Evolutionary conservation across 2,888 invertebrate genomes (phyloP), one percentile per base, ranked within the genome.

Genomic region (Strigamia transsilvanica): DNA sequence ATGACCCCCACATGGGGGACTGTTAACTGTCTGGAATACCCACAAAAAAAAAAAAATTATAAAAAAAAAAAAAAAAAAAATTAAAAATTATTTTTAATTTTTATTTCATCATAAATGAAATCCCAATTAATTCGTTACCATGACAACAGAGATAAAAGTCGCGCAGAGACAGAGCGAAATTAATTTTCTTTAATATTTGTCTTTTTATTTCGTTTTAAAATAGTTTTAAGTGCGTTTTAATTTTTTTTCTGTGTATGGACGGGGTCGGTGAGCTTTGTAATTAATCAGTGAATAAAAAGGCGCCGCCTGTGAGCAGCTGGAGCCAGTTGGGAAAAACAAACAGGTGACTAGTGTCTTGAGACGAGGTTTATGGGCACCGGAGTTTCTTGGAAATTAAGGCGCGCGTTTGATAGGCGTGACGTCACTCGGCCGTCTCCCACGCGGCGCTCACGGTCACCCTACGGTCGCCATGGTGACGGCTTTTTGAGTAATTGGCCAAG

Each of bases 211-310:
- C 61, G 18, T 66, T 66, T 66, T 66, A 12, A 66, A 66, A 66
- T 66, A 12, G 13, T 66, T 38, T 38, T 38, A 38, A 38, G 38
- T 38, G 10, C 38, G 10, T 38, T 38, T 38, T 38, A 38, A 38
- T 38, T 66, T 66, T 21, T 66, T 66, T 66, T 66, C 18, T 73
- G 23, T 73, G 9, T 27, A 12, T 73, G 27, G 13, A 73, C 32
- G 73, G 73, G 73, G 73, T 73, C 73, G 73, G 73, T 73, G 73
- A 73, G 73, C 73, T 73, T 73, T 73, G 73, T 73, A 73, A 73
- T 73, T 73, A 73, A 73, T 73, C 73, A 73, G 73, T 73, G 73
- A 73, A 73, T 73, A 73, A 73, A 73, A 73, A 73, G 73, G 73
- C 73, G 73, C 73, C 73, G 73, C 73, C 73, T 73, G 73, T 73